Percentiles rank a stretch among this genome's conserved stretches.
phyloP scores from a whole-genome alignment of 2,888 invertebrate genomes.

The Phyllotreta cruciferae region DNA sequence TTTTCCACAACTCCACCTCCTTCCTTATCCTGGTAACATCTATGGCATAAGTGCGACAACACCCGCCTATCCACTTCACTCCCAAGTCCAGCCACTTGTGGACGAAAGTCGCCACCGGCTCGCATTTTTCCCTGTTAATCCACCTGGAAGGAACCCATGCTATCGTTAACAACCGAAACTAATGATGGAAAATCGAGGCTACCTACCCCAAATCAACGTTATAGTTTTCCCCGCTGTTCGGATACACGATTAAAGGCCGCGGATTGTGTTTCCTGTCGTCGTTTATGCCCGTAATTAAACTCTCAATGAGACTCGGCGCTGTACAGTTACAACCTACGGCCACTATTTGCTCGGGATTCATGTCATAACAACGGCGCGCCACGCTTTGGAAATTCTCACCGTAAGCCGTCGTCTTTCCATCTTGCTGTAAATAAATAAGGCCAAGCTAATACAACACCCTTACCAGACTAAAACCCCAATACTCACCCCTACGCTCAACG shows the following conservation, averaged over 20 bases:
- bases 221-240: constrained; percentile 90
- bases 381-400: constrained; percentile 82
- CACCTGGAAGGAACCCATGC: constrained; percentile 63
- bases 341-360: constrained; percentile 73
- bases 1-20: constrained; percentile 64
- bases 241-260: constrained; percentile 86
- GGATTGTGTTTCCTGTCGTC: constrained; percentile 59
- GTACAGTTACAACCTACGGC: constrained; percentile 93
- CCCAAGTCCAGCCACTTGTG: constrained; percentile 83
- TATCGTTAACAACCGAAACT: background rate
- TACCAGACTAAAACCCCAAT: constrained; percentile 10
- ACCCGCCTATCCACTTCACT: constrained; percentile 87
- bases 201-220: constrained; percentile 72
- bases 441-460: no score
- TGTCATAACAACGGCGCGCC: constrained; percentile 70
- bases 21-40: constrained; percentile 79
- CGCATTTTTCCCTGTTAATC: constrained; percentile 75
- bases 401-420: constrained; percentile 72
- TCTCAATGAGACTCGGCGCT: constrained; percentile 69
- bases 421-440: constrained; percentile 59
- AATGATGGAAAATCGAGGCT: background rate
- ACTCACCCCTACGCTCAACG: constrained; percentile 84
- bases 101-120: constrained; percentile 75
- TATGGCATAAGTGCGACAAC: constrained; percentile 85
- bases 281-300: constrained; percentile 67